phyloP scores from a whole-genome alignment of 37 sponge, comb jelly and placozoan genomes.

The Sycon ciliatum region DNA sequence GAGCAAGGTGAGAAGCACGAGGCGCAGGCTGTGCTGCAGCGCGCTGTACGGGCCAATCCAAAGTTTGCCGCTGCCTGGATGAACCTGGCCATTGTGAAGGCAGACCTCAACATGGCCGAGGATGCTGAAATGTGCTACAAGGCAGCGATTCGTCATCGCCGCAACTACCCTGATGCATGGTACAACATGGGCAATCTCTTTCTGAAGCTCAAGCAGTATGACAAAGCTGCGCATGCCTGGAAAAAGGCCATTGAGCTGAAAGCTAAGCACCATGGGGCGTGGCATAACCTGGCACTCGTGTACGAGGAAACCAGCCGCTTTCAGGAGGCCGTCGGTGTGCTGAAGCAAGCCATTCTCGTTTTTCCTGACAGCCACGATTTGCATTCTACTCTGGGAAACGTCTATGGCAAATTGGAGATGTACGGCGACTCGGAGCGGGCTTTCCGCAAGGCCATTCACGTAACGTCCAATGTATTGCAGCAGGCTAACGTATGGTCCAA shows the following conservation, averaged over 20 bases:
- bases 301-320: conserved; percentile 37
- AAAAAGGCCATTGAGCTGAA: conserved; percentile 36
- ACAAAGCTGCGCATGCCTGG: conserved; percentile 40
- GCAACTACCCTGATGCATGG: conserved; percentile 31
- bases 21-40: conserved; percentile 37
- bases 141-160: conserved; percentile 28
- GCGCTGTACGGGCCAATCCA: conserved; percentile 43
- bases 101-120: conserved; percentile 30
- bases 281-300: conserved; percentile 61
- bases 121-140: conserved; percentile 26
- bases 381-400: conserved; percentile 36
- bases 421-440: conserved; percentile 45
- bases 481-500: not conserved
- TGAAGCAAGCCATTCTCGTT: conserved; percentile 39
- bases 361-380: conserved; percentile 34
- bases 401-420: conserved; percentile 38
- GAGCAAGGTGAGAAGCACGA: conserved; percentile 23
- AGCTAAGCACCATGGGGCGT: conserved; percentile 39
- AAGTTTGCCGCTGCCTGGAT: conserved; percentile 80
- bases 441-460: conserved; percentile 31
- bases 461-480: not conserved
- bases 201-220: conserved; percentile 27
- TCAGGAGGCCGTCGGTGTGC: conserved; percentile 43
- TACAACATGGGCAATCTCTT: conserved; percentile 44
- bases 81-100: conserved; percentile 72